phyloP scores from a whole-genome alignment of 2,113 vertebrate species.

The Periophthalmus modestus region DNA sequence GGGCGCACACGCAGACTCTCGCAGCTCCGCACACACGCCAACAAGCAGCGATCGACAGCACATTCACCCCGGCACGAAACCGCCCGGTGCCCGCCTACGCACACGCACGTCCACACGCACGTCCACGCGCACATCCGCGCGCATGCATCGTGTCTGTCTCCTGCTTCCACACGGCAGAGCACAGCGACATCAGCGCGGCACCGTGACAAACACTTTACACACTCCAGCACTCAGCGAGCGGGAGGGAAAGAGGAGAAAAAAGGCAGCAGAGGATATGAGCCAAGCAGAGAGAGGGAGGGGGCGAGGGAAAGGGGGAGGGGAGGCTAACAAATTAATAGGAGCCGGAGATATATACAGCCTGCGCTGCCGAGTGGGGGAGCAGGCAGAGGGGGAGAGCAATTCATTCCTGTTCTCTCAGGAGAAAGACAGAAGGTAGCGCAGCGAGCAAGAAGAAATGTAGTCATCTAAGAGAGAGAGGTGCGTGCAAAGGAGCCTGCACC shows the following conservation, averaged over 20 bases:
- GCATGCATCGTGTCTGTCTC: conserved; percentile 46
- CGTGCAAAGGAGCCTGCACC: neutral
- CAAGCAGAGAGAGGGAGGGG: conserved; percentile 37
- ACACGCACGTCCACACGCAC: conserved; percentile 15
- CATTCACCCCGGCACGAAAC: conserved; percentile 63
- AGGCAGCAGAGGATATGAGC: conserved; percentile 67
- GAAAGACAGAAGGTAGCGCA: conserved; percentile 61
- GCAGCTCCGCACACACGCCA: conserved; percentile 29
- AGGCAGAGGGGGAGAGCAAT: conserved; percentile 56
- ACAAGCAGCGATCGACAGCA: conserved; percentile 55
- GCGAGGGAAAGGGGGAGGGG: conserved; percentile 26
- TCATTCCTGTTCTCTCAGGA: conserved; percentile 73
- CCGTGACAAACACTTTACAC: conserved; percentile 77
- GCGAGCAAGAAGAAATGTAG: conserved; percentile 50
- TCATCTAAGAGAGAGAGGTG: conserved; percentile 28
- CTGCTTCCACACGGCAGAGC: conserved; percentile 59
- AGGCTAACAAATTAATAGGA: conserved; percentile 74
- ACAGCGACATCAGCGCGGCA: conserved; percentile 71
- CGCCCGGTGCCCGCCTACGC: conserved; percentile 50
- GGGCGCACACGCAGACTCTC: conserved; percentile 18
- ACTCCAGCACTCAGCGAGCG: conserved; percentile 69
- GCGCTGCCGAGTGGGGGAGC: conserved; percentile 49
- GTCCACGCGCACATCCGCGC: conserved; percentile 17
- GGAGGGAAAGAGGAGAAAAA: conserved; percentile 38
- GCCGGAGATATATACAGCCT: conserved; percentile 70